phyloP scores from a whole-genome alignment of 1,140 invertebrate genomes.

The Latrodectus geometricus region DNA sequence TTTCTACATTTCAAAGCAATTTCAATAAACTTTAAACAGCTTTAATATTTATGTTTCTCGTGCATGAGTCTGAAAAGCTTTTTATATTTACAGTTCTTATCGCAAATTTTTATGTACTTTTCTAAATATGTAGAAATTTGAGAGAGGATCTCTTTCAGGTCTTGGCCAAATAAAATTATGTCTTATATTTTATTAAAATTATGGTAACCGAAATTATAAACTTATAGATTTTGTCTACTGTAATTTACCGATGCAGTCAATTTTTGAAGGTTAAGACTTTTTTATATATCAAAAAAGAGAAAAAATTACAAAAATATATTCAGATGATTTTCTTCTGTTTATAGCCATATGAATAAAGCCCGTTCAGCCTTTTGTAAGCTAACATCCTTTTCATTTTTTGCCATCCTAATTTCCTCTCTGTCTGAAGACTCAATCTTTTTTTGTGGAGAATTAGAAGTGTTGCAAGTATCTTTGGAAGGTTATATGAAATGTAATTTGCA shows the following conservation, averaged over 20 bases:
- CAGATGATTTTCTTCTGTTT: background rate
- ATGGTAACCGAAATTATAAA: background rate
- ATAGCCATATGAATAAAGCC: background rate
- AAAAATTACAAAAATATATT: background rate
- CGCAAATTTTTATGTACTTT: background rate
- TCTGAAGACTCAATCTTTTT: slow-evolving; percentile 28
- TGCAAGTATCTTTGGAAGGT: slow-evolving; percentile 6
- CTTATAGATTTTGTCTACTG: background rate
- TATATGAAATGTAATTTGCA: background rate
- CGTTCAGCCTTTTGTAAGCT: background rate
- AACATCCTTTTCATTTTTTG: slow-evolving; percentile 33
- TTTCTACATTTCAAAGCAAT: background rate
- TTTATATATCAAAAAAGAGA: background rate
- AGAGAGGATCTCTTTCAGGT: background rate
- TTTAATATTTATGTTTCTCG: background rate
- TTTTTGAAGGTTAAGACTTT: background rate
- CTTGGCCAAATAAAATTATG: background rate
- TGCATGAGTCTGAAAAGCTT: background rate
- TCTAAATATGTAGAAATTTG: background rate
- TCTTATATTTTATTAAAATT: background rate
- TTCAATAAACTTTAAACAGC: background rate
- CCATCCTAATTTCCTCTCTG: background rate
- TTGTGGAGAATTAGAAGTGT: slow-evolving; percentile 27
- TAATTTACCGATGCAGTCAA: background rate
- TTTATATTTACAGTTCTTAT: background rate